phyloP scores from a whole-genome alignment of 2,888 invertebrate species.

The Philaethria dido region DNA sequence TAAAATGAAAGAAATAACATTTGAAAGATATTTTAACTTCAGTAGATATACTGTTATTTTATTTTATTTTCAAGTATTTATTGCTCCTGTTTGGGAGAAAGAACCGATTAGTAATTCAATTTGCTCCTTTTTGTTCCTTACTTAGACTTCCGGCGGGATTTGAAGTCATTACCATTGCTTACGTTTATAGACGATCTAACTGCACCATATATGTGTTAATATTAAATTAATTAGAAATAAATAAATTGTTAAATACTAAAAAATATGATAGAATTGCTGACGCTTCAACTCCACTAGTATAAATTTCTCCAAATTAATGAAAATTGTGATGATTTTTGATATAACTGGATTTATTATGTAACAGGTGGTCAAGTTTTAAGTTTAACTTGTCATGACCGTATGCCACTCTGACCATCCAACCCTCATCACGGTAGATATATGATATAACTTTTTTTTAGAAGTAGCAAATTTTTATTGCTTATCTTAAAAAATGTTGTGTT shows the following conservation, averaged over 20 bases:
- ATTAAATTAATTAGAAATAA: background rate
- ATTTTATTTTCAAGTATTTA: too few relatives aligned
- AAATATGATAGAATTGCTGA: background rate
- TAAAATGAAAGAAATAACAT: too few relatives aligned
- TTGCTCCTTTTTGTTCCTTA: too few relatives aligned
- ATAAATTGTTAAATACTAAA: background rate
- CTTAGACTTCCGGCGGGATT: too few relatives aligned
- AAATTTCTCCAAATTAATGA: constrained; percentile 79
- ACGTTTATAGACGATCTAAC: background rate
- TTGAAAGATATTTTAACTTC: too few relatives aligned
- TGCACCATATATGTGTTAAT: background rate
- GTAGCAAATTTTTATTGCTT: constrained; percentile 53
- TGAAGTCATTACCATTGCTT: background rate
- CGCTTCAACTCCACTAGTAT: constrained; percentile 64
- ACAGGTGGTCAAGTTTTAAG: constrained; percentile 74
- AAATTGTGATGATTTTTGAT: constrained; percentile 70
- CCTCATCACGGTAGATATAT: constrained; percentile 44
- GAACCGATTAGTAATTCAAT: too few relatives aligned
- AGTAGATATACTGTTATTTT: too few relatives aligned
- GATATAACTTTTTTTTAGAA: constrained; percentile 44
- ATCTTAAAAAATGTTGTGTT: constrained; percentile 45
- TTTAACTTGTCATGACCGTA: constrained; percentile 60
- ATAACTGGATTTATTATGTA: constrained; percentile 66
- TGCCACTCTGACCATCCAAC: constrained; percentile 46
- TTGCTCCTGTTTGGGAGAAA: too few relatives aligned